phyloP scores from a whole-genome alignment of 2,113 vertebrate species.

The Paratilapia polleni region DNA sequence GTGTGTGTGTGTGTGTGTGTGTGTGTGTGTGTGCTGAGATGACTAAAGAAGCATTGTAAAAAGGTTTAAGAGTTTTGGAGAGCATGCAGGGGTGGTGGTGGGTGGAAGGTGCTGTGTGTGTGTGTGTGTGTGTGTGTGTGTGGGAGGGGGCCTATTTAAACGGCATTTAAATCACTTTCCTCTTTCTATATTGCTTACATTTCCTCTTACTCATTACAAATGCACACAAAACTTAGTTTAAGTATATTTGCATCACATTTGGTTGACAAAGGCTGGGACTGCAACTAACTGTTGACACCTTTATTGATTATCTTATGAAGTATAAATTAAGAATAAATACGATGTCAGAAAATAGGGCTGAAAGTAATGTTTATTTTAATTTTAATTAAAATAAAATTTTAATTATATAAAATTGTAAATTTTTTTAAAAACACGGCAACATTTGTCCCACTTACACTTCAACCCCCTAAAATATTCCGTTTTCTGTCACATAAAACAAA shows the following conservation, averaged over 20 bases:
- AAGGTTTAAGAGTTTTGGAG: conserved; percentile 61
- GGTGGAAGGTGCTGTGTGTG: conserved; percentile 29
- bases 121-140: neutral
- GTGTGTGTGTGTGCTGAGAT: conserved; percentile 16
- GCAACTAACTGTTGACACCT: neutral
- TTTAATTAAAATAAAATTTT: neutral
- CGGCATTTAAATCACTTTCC: conserved; percentile 31
- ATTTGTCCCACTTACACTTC: neutral
- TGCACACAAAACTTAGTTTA: neutral
- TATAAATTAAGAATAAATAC: neutral
- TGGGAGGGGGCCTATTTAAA: conserved; percentile 28
- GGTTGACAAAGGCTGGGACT: neutral
- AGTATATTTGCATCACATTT: neutral
- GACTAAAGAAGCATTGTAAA: conserved; percentile 59
- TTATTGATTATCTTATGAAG: neutral
- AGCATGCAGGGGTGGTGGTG: conserved; percentile 38
- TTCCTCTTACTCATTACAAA: neutral
- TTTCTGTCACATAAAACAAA: neutral
- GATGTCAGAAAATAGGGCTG: neutral
- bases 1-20: conserved; percentile 26
- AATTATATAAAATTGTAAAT: too few species aligned
- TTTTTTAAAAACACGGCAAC: neutral
- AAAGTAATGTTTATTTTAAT: neutral
- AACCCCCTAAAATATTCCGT: neutral
- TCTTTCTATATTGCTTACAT: conserved; percentile 15